Evolutionary conservation across 2,113 vertebrate genomes (phyloP).

Genomic region (Probosciger aterrimus): DNA sequence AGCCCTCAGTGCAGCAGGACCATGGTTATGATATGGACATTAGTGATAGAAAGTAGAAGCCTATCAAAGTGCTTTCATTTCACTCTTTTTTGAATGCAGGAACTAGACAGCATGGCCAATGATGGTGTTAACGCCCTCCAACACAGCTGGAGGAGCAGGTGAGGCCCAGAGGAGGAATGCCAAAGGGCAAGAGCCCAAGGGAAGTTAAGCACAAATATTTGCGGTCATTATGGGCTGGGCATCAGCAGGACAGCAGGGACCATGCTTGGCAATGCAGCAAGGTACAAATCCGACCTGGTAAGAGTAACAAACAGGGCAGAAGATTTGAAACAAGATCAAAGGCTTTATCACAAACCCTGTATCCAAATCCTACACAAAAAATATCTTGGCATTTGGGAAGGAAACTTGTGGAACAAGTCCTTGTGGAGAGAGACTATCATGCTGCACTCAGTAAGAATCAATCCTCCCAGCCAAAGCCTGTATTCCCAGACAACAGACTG

Average conservation of each 20-base stretch:
- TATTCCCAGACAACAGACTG: neutral
- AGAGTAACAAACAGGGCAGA: neutral
- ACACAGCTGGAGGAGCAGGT: neutral
- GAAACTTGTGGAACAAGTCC: neutral
- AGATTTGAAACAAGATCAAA: neutral
- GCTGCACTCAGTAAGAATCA: neutral
- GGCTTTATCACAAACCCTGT: neutral
- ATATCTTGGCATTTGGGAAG: neutral
- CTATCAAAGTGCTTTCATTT: neutral
- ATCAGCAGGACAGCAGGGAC: neutral
- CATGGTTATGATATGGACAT: neutral
- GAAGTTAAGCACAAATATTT: neutral
- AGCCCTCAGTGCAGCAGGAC: neutral
- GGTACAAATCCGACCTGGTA: neutral
- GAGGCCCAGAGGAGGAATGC: neutral
- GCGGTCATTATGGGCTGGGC: neutral
- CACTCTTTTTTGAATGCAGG: neutral
- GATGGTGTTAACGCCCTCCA: neutral
- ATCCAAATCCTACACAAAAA: neutral
- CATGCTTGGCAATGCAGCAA: neutral
- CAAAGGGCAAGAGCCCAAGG: neutral
- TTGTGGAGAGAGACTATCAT: neutral
- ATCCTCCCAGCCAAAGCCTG: neutral
- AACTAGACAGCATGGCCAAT: neutral
- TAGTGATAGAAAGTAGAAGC: rapidly evolving